Evolutionary conservation across 2,888 invertebrate species (phyloP).

Genomic region (Gastracanthus pulcherrimus): DNA sequence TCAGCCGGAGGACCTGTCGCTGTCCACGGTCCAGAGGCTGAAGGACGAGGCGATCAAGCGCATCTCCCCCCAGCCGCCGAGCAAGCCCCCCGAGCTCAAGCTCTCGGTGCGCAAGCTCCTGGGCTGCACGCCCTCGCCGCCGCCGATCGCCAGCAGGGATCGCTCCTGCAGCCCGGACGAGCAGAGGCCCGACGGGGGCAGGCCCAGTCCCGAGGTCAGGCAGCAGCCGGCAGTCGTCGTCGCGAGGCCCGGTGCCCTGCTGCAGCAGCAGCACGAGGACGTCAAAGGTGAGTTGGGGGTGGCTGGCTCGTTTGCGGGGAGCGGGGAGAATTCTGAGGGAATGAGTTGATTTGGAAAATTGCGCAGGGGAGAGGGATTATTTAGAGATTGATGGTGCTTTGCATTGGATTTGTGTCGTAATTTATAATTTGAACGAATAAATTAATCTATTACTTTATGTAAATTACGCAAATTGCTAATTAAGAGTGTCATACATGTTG

Average conservation of each 20-base stretch:
- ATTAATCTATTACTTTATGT: too few relatives aligned
- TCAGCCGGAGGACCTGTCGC: slow-evolving; percentile 72
- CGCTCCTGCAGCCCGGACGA: slow-evolving; percentile 61
- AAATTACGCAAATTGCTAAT: too few relatives aligned
- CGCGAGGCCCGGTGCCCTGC: slow-evolving; percentile 12
- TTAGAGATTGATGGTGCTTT: too few relatives aligned
- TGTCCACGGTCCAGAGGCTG: slow-evolving; percentile 57
- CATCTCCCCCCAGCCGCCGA: too few relatives aligned
- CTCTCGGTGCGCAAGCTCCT: slow-evolving; percentile 72
- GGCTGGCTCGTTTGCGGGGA: too few relatives aligned
- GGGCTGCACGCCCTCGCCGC: slow-evolving; percentile 73
- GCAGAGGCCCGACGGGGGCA: not conserved
- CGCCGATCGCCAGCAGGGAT: slow-evolving; percentile 65
- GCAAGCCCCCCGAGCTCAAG: slow-evolving; percentile 71
- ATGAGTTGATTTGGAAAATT: too few relatives aligned
- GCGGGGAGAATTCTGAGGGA: too few relatives aligned
- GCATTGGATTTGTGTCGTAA: too few relatives aligned
- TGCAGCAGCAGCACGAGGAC: slow-evolving; percentile 37
- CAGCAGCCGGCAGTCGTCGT: slow-evolving; percentile 17
- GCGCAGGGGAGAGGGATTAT: too few relatives aligned
- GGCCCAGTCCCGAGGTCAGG: slow-evolving; percentile 57
- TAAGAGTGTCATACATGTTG: too few relatives aligned
- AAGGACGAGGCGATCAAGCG: slow-evolving; percentile 54
- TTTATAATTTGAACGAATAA: too few relatives aligned
- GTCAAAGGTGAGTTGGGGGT: slow-evolving; percentile 42